Percentiles rank a stretch among this genome's conserved stretches.
Evolutionary conservation across 2,113 vertebrate genomes (phyloP).

Genomic region (Ceyx cyanopectus): DNA sequence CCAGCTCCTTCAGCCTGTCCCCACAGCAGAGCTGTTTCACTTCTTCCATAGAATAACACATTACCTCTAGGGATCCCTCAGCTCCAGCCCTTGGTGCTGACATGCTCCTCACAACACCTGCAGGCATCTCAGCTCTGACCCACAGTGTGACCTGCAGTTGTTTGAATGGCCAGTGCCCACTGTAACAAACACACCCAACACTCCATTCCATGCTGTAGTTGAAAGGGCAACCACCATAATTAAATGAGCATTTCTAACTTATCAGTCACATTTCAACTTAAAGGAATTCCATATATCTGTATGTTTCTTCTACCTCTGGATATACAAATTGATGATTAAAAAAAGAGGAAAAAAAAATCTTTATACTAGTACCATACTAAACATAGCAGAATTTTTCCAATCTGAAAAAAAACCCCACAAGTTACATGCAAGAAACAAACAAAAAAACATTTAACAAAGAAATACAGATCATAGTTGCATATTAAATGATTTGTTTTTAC

Average conservation of each 20-base stretch:
- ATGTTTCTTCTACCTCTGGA: not conserved
- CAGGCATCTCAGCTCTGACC: not conserved
- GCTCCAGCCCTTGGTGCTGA: not conserved
- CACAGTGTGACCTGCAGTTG: not conserved
- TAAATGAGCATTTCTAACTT: not conserved
- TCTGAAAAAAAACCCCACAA: not conserved
- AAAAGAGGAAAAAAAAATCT: not conserved
- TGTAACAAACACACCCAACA: not conserved
- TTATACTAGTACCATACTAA: not conserved
- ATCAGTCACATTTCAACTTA: not conserved
- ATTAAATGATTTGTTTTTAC: slow-evolving; percentile 68
- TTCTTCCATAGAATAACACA: not conserved
- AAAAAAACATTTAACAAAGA: not conserved
- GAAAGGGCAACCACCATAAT: not conserved
- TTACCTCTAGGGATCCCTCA: not conserved
- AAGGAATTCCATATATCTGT: not conserved
- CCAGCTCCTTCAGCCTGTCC: too few relatives aligned
- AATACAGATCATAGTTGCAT: not conserved
- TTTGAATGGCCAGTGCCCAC: not conserved
- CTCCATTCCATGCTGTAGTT: not conserved
- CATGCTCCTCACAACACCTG: not conserved
- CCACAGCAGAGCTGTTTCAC: too few relatives aligned
- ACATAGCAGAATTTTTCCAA: not conserved
- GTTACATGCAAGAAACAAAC: not conserved
- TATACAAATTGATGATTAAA: not conserved